Evolutionary conservation across 2,888 invertebrate genomes (phyloP).

Genomic region (Proisotoma minuta): DNA sequence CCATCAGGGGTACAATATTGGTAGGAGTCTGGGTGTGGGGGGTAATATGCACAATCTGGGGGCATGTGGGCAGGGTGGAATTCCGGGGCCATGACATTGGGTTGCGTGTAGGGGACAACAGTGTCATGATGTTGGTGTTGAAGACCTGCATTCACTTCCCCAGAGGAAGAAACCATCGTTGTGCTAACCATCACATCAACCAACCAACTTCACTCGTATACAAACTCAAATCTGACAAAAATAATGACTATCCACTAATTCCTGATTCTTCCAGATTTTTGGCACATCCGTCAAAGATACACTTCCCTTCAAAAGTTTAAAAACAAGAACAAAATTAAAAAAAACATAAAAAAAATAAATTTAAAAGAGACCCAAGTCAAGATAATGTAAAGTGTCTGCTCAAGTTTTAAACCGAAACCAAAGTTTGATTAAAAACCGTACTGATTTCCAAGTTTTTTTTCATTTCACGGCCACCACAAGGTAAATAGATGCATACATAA

Average conservation of each 20-base stretch:
- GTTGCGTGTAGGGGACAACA: constrained; percentile 43
- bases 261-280: background rate
- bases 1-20: constrained; percentile 43
- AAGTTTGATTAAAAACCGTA: no score
- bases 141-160: constrained; percentile 45
- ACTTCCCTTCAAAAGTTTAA: background rate
- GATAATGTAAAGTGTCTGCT: no score
- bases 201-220: background rate
- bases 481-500: no score
- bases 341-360: no score
- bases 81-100: constrained; percentile 46
- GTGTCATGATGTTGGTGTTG: constrained; percentile 45
- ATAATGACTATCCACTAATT: background rate
- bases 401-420: no score
- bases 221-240: background rate
- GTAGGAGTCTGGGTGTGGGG: constrained; percentile 44
- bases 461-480: no score
- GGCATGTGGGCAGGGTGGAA: constrained; percentile 46
- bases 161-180: constrained; percentile 47
- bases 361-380: no score
- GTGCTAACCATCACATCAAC: constrained; percentile 45
- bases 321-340: no score
- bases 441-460: no score
- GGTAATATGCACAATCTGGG: constrained; percentile 46
- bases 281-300: background rate